Evolutionary conservation across 2,888 invertebrate genomes (phyloP).

Genomic region (Dioctria rufipes): DNA sequence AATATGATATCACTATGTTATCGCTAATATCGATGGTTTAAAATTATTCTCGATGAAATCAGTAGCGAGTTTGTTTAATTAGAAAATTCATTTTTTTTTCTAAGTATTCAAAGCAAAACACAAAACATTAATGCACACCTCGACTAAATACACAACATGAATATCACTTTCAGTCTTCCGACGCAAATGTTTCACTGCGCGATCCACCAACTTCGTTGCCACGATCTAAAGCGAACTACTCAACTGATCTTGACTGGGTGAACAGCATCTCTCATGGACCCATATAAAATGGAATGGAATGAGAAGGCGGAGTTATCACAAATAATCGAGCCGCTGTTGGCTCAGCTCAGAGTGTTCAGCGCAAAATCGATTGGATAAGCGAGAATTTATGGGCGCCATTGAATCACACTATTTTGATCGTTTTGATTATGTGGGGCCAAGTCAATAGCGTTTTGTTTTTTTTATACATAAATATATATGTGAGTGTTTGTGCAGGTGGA

Average conservation of each 20-base stretch:
- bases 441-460: no score
- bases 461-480: no score
- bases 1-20: not conserved
- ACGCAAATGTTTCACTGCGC: no score
- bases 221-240: not conserved
- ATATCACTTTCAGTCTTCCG: not conserved
- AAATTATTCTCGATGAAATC: no score
- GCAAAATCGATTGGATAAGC: conserved; percentile 13
- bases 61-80: no score
- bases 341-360: conserved; percentile 15
- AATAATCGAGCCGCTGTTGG: conserved; percentile 6
- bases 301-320: conserved; percentile 25
- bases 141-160: not conserved
- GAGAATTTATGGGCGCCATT: conserved; percentile 39
- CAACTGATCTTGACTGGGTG: conserved; percentile 12
- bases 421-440: no score
- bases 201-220: not conserved
- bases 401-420: not conserved
- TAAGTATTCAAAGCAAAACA: not conserved
- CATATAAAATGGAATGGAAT: not conserved
- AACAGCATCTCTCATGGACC: conserved; percentile 33
- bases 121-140: not conserved
- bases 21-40: no score
- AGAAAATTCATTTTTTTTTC: no score
- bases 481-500: no score